Evolutionary conservation across 2,797 vertebrate genomes (phyloP).

Genomic region (Neomorphus geoffroyi): DNA sequence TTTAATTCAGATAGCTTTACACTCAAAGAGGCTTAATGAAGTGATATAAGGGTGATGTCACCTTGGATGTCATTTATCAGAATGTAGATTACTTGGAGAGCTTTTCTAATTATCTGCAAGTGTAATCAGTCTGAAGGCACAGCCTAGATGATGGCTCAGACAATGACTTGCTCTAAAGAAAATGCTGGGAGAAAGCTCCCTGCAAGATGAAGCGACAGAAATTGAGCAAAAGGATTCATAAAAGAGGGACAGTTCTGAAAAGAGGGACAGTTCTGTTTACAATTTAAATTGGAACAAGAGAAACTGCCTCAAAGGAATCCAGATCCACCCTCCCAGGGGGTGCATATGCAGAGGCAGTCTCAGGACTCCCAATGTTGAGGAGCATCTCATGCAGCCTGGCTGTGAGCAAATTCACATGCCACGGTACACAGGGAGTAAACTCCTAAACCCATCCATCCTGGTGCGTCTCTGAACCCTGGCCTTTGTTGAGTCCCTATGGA

Average conservation of each 20-base stretch:
- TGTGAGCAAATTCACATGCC: not conserved
- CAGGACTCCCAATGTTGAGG: not conserved
- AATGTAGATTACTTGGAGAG: not conserved
- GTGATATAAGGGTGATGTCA: slow-evolving; percentile 11
- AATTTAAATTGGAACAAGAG: not conserved
- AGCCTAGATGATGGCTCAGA: not conserved
- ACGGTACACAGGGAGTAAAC: no score
- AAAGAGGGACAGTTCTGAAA: not conserved
- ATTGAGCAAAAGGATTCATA: not conserved
- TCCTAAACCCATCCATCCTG: no score
- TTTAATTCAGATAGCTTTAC: not conserved
- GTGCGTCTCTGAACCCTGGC: no score
- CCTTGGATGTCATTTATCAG: slow-evolving; percentile 20
- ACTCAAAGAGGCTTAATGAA: slow-evolving; percentile 19
- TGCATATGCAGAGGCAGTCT: not conserved
- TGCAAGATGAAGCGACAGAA: not conserved
- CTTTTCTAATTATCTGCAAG: slow-evolving; percentile 36
- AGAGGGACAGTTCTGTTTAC: not conserved
- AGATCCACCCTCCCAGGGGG: not conserved
- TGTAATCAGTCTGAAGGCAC: not conserved
- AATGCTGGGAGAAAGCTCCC: not conserved
- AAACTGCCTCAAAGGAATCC: not conserved
- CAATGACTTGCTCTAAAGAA: not conserved
- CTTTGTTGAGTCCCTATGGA: not conserved
- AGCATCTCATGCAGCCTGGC: not conserved